Conservation (phyloP, 2,888 invertebrate genomes). For the Caenorhabditis sp. region DNA sequence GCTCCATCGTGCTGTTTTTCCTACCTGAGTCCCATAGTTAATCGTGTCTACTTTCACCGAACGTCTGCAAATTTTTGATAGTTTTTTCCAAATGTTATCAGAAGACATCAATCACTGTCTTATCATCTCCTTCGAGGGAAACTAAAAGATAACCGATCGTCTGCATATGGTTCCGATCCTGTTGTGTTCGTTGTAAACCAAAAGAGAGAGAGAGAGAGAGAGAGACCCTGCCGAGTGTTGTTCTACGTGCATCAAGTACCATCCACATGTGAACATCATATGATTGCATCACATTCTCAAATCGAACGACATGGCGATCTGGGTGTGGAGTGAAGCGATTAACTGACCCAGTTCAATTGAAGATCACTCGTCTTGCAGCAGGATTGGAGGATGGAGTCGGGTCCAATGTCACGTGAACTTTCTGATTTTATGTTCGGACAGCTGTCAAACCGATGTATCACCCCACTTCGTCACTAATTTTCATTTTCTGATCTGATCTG, state of each 20-base stretch:
- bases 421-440: too few relatives aligned
- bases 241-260: constrained; percentile 42
- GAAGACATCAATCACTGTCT: constrained; percentile 27
- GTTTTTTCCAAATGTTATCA: constrained; percentile 3
- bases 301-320: too few relatives aligned
- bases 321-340: not conserved
- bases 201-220: too few relatives aligned
- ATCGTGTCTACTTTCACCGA: too few relatives aligned
- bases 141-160: constrained; percentile 10
- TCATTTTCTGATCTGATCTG: too few relatives aligned
- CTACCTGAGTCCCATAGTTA: too few relatives aligned
- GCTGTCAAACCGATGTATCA: too few relatives aligned
- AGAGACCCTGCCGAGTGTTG: constrained; percentile 11
- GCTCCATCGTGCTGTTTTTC: not conserved
- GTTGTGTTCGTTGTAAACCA: not conserved
- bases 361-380: too few relatives aligned
- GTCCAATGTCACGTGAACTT: not conserved
- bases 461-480: too few relatives aligned
- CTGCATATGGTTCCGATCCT: not conserved
- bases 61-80: too few relatives aligned
- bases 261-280: constrained; percentile 49
- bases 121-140: constrained; percentile 19
- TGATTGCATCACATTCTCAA: constrained; percentile 48
- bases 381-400: too few relatives aligned
- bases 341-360: too few relatives aligned